phyloP scores from a whole-genome alignment of 2,888 invertebrate species.

The Dynastes hyllus region DNA sequence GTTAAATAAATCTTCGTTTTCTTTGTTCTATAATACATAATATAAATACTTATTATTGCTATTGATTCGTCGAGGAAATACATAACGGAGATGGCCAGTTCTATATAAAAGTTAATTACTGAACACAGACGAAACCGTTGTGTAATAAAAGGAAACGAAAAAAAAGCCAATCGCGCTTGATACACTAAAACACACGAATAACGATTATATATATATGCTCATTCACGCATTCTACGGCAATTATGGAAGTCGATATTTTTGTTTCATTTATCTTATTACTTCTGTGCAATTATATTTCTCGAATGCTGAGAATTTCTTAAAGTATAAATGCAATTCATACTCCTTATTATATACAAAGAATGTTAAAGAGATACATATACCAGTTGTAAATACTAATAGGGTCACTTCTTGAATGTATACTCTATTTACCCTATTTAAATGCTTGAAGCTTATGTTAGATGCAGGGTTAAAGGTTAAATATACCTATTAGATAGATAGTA shows the following conservation, averaged over 20 bases:
- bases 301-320: slow-evolving; percentile 60
- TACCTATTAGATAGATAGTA: background rate
- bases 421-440: too few species aligned
- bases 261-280: slow-evolving; percentile 16
- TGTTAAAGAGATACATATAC: too few species aligned
- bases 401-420: too few species aligned
- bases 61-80: slow-evolving; percentile 42
- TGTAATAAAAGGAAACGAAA: slow-evolving; percentile 54
- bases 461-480: too few species aligned
- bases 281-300: slow-evolving; percentile 66
- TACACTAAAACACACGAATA: slow-evolving; percentile 20
- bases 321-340: slow-evolving; percentile 55
- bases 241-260: slow-evolving; percentile 66
- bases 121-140: slow-evolving; percentile 36
- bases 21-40: slow-evolving; percentile 22
- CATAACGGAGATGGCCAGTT: slow-evolving; percentile 28
- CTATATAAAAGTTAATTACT: slow-evolving; percentile 35
- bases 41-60: slow-evolving; percentile 47
- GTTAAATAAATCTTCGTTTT: background rate
- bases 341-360: slow-evolving; percentile 50
- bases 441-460: too few species aligned
- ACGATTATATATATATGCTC: slow-evolving; percentile 49
- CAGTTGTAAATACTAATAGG: too few species aligned
- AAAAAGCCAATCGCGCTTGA: slow-evolving; percentile 52
- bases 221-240: slow-evolving; percentile 56